Evolutionary conservation across 1,140 invertebrate species (phyloP), one percentile per base, ranked within the genome.

Genomic region (Brachystomella parvula): DNA sequence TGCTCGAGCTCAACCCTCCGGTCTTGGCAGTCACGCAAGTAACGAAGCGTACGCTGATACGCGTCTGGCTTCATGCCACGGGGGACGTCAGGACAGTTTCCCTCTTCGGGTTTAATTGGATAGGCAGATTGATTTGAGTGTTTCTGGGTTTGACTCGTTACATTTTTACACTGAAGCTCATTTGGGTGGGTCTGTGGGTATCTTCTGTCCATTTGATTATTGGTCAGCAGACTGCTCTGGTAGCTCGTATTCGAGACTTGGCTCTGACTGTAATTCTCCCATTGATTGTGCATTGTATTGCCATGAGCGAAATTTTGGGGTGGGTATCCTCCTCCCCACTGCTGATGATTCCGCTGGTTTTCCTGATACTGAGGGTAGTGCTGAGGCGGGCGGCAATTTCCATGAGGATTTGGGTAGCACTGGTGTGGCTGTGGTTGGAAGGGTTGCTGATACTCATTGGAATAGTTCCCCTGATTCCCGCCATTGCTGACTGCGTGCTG

Each of bases 31-130:
- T 89, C 91, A 74, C 93, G 89, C 0, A 94, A 91, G 75, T 95
- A 94, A 71, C 93, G 89, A 17, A 94, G 76, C 2, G 92, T 94
- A 62, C 92, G 82, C 74, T 91, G 86, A 76, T 94, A 94, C 0
- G 89, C 86, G 63, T 94, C 91, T 33, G 88, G 87, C 32, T 86
- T 79, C 88, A 92, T 91, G 0, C 82, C 81, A 64, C 79, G 76
- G 1, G 79, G 79, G 28, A 77, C 79, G 62, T 68, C 65, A 19
- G 39, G 2, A 49, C 31, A 12, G 1, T 9, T 26, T 21, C 49
- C 21, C 32, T 58, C 33, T n/a, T 21, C 32, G 12, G 47, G 2
- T 57, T 35, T 21, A 33, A 17, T 17, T 3, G 9, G 2, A 6
- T 39, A 26, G n/a, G 32, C 9, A 2, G 30, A 33, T 29, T 53